A percentile compares a stretch with the other conserved stretches of the same genome.
Evolutionary conservation across 1,140 invertebrate genomes (phyloP).

Genomic region (Camponotus floridanus): DNA sequence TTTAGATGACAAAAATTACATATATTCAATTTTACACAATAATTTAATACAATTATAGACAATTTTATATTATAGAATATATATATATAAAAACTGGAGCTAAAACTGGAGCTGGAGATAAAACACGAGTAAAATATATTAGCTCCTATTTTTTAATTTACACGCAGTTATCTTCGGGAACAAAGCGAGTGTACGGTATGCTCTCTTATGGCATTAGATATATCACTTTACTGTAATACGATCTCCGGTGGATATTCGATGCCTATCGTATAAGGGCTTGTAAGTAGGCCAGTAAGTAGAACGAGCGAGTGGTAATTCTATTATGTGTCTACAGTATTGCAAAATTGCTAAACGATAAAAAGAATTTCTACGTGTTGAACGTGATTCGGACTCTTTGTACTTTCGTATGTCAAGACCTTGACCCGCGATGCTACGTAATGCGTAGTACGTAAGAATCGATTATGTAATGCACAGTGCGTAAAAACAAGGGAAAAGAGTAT

Average conservation of each 20-base stretch:
- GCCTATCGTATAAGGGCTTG: constrained; percentile 70
- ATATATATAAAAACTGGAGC: background rate
- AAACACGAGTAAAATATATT: background rate
- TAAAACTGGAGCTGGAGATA: background rate
- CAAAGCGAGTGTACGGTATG: background rate
- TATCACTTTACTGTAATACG: constrained; percentile 76
- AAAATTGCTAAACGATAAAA: constrained; percentile 51
- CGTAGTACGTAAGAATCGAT: background rate
- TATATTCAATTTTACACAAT: background rate
- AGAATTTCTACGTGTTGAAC: constrained; percentile 16
- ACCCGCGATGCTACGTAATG: background rate
- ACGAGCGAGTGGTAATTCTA: constrained; percentile 75
- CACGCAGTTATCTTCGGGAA: constrained; percentile 30
- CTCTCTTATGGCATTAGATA: constrained; percentile 48
- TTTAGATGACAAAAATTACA: background rate
- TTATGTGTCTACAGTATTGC: constrained; percentile 68
- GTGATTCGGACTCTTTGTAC: constrained; percentile 12
- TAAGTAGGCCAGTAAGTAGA: constrained; percentile 79
- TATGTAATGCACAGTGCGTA: background rate
- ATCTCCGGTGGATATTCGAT: constrained; percentile 79
- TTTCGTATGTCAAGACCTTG: background rate
- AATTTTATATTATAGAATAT: background rate
- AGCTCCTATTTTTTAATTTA: background rate
- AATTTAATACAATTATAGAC: background rate
- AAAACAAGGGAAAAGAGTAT: background rate